A percentile compares a stretch with the other conserved stretches of the same genome.
Conservation (phyloP, 2,888 invertebrate species). For the Cactoblastis cactorum region DNA sequence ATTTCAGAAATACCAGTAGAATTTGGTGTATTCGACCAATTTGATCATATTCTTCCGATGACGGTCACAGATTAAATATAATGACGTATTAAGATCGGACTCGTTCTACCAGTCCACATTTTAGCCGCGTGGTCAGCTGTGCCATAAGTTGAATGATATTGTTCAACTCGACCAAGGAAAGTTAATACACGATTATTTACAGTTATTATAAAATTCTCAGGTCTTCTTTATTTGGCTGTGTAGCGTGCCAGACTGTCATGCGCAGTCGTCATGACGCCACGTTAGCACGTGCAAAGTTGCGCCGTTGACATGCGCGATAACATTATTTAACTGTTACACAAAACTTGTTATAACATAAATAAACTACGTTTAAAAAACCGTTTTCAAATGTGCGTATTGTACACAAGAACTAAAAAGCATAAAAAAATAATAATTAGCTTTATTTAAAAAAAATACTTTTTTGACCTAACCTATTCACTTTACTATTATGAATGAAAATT, state of each 20-base stretch:
- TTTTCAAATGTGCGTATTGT: no score
- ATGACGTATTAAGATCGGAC: not conserved
- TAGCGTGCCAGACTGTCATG: constrained; percentile 40
- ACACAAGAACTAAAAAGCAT: no score
- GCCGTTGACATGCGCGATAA: constrained; percentile 8
- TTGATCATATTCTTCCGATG: not conserved
- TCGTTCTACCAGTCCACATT: not conserved
- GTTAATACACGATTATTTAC: not conserved
- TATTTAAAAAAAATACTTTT: no score
- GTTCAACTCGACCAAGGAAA: not conserved
- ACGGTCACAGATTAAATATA: not conserved
- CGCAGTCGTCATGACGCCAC: constrained; percentile 53
- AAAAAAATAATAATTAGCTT: no score
- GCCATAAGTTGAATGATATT: not conserved
- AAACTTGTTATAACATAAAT: not conserved
- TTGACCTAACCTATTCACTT: no score
- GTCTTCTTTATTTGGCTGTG: not conserved
- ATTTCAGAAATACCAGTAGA: no score
- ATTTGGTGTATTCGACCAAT: not conserved
- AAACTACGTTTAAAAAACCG: no score
- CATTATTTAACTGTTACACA: not conserved
- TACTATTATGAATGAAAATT: no score
- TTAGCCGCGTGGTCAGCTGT: not conserved
- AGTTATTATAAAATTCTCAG: not conserved
- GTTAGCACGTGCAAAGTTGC: constrained; percentile 26